Percentiles rank a stretch among this genome's conserved stretches.
These are phyloP conservation scores for Amphiura filiformis DNA, from an alignment of 35 echinoderm and acorn worm genomes.

Conservation along the genomic window DNA sequence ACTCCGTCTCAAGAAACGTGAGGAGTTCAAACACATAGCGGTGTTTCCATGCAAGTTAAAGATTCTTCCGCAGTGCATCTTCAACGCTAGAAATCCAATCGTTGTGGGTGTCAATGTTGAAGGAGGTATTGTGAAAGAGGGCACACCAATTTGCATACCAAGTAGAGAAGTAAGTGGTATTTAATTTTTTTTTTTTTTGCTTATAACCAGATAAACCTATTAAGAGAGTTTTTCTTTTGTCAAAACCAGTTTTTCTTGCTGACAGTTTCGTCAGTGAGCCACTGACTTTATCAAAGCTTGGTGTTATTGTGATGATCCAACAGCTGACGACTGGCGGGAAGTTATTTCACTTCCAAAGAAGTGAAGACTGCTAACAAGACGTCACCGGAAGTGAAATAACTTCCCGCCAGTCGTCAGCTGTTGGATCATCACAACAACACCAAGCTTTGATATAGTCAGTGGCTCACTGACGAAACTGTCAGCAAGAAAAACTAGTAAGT, in stretches of 20 bases:
- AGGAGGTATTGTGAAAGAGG: conserved; percentile 79
- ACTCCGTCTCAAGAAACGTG: conserved; percentile 54
- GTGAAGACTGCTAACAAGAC: too few relatives aligned
- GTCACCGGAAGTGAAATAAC: too few relatives aligned
- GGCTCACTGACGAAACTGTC: too few relatives aligned
- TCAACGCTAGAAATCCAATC: conserved; percentile 93
- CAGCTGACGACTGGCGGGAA: too few relatives aligned
- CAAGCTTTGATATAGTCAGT: too few relatives aligned
- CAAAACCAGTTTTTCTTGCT: background rate
- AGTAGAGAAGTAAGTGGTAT: conserved; percentile 76
- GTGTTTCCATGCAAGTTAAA: conserved; percentile 95
- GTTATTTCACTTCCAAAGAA: background rate
- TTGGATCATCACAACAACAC: too few relatives aligned
- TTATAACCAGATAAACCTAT: too few relatives aligned
- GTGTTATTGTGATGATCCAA: too few relatives aligned
- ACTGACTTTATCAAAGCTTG: too few relatives aligned
- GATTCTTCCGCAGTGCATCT: conserved; percentile 72
- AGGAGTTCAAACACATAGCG: conserved; percentile 92
- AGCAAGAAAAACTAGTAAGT: too few relatives aligned
- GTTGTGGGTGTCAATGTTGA: conserved; percentile 83
- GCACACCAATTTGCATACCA: conserved; percentile 91
- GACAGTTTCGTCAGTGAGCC: background rate
- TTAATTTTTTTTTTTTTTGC: background rate
- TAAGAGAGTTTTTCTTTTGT: too few relatives aligned
- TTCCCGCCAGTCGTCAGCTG: too few relatives aligned